Evolutionary conservation across 2,797 vertebrate genomes (phyloP), one percentile per base, ranked within the genome.

Genomic region (Myoxocephalus aenaeus): DNA sequence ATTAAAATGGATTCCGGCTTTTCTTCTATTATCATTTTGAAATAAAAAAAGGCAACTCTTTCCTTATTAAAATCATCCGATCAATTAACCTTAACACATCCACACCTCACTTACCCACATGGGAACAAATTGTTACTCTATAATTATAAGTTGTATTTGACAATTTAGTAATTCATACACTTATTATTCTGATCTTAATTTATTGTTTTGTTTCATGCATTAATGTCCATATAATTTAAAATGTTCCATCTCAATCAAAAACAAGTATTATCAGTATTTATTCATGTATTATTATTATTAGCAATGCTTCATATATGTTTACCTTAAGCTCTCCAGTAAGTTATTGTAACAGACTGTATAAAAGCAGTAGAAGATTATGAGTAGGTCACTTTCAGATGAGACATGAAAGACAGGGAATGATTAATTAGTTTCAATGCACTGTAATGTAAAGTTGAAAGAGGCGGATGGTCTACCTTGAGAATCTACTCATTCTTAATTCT

Each of bases 401-500:
- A 50, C 48, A 50, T 50, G 20, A 20, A 50, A 50, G 48, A 70
- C 44, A 75, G 38, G 48, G 65, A 50, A 58, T 75, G 7, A 72
- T 63, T 50, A 10, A 75, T 20, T 61, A 61, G 17, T 44, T 59
- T 36, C 57, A 40, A 54, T 61, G 38, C 59, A 18, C 38, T 68
- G 36, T 56, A 80, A 85, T 78, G 69, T 85, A 34, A 71, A 62
- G 58, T 76, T 80, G 18, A 82, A 69, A 77, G 64, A 80, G 46
- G 73, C 2, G 4, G 34, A 75, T 46, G 17, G 14, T 62, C 70
- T 50, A 42, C 57, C 32, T 25, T 67, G 46, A 68, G 38, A 79
- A 81, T 72, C 42, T 69, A 36, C 72, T 77, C 48, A n/a, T 29
- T 73, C 48, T 68, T 83, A 76, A 86, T 89, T 82, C 57, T 74